These are phyloP conservation scores for Anisognathus igniventris DNA, from an alignment of 2,797 vertebrate genomes.

Conservation along the genomic window DNA sequence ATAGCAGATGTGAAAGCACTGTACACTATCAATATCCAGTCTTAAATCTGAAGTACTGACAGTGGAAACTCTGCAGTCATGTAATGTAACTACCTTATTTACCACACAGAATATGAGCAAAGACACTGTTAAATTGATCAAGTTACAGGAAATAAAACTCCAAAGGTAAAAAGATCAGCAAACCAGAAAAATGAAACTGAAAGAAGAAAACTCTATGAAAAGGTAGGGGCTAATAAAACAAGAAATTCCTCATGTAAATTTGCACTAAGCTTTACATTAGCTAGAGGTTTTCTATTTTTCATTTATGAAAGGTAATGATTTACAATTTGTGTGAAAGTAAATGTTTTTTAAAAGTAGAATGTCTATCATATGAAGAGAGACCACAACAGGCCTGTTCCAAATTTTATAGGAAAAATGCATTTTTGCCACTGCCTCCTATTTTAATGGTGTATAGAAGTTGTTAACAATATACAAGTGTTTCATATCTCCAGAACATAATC, in stretches of 20 bases:
- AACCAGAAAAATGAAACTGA: background rate
- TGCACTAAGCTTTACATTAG: background rate
- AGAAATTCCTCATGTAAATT: background rate
- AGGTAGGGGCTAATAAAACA: background rate
- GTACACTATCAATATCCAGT: background rate
- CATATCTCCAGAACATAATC: conserved; percentile 52
- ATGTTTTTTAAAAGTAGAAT: conserved; percentile 4
- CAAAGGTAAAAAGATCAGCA: background rate
- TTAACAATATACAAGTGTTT: conserved; percentile 40
- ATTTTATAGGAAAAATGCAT: conserved; percentile 9
- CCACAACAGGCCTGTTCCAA: background rate
- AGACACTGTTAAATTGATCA: background rate
- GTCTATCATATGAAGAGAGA: background rate
- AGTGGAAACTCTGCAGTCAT: background rate
- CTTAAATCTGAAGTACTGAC: background rate
- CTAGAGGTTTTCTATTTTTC: background rate
- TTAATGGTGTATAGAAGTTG: background rate
- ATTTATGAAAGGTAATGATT: background rate
- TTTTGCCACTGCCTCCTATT: conserved; percentile 24
- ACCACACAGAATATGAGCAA: background rate
- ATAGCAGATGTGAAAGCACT: background rate
- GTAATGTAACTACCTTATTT: background rate
- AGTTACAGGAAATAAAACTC: background rate
- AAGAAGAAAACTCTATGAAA: background rate
- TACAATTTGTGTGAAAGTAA: background rate